Conservation (phyloP, 2,888 invertebrate species). For the Lypha dubia region DNA sequence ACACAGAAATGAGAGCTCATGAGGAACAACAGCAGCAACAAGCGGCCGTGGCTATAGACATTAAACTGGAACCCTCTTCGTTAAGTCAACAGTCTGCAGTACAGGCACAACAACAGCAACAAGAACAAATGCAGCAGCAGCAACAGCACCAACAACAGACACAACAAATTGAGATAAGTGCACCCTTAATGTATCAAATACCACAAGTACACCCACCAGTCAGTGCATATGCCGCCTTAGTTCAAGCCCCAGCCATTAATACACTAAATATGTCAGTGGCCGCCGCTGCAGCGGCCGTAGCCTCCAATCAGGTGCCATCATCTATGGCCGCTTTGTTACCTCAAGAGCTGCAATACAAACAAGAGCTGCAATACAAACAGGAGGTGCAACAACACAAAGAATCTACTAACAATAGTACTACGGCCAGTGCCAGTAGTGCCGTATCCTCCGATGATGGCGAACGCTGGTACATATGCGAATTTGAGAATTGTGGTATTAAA, state of each 20-base stretch:
- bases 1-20: conserved; percentile 78
- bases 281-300: conserved; percentile 73
- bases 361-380: conserved; percentile 70
- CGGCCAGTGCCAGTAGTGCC: conserved; percentile 80
- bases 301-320: conserved; percentile 70
- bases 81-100: conserved; percentile 66
- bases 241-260: conserved; percentile 70
- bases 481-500: conserved; percentile 79
- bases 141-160: conserved; percentile 60
- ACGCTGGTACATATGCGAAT: conserved; percentile 81
- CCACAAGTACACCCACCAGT: conserved; percentile 77
- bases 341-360: conserved; percentile 66
- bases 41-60: conserved; percentile 76
- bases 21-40: conserved; percentile 68
- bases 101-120: conserved; percentile 60
- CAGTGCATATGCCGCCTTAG: conserved; percentile 72
- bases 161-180: conserved; percentile 72
- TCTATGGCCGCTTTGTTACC: conserved; percentile 70
- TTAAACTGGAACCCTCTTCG: conserved; percentile 78
- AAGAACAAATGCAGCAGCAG: conserved; percentile 39
- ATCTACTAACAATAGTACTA: conserved; percentile 78
- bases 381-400: conserved; percentile 76
- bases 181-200: conserved; percentile 76
- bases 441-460: conserved; percentile 81
- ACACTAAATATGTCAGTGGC: conserved; percentile 74